These are phyloP conservation scores for Ursus arctos DNA, from an alignment of 2,113 vertebrate species.

Conservation along the genomic window DNA sequence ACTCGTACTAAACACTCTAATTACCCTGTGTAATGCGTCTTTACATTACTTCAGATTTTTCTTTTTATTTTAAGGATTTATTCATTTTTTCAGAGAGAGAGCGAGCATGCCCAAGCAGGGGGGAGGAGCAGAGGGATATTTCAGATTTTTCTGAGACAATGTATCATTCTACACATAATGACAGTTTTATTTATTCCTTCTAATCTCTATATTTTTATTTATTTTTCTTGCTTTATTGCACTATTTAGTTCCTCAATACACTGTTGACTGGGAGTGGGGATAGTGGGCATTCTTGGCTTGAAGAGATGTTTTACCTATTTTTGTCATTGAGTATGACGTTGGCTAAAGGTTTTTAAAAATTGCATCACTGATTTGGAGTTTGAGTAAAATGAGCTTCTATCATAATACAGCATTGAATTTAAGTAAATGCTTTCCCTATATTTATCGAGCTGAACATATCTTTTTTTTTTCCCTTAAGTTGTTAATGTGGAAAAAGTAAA, in stretches of 20 bases:
- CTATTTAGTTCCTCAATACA: background rate
- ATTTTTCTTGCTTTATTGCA: constrained; percentile 50
- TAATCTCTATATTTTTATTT: background rate
- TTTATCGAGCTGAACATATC: background rate
- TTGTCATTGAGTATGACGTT: background rate
- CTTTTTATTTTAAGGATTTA: background rate
- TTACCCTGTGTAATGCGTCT: background rate
- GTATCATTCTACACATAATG: background rate
- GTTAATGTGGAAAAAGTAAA: background rate
- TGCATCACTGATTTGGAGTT: background rate
- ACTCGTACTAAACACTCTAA: background rate
- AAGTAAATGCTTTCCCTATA: background rate
- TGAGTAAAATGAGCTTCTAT: background rate
- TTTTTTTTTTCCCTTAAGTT: background rate
- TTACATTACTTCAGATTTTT: background rate
- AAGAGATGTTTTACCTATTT: background rate
- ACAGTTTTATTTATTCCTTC: background rate
- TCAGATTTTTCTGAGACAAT: background rate
- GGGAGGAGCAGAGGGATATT: background rate
- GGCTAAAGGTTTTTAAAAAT: background rate
- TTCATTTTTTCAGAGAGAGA: background rate
- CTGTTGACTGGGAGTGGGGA: background rate
- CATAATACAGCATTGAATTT: background rate
- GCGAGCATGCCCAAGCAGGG: background rate
- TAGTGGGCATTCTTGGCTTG: background rate